Conservation (phyloP, 37 sponge, comb jelly and placozoan genomes). For the Agelas oroides region DNA sequence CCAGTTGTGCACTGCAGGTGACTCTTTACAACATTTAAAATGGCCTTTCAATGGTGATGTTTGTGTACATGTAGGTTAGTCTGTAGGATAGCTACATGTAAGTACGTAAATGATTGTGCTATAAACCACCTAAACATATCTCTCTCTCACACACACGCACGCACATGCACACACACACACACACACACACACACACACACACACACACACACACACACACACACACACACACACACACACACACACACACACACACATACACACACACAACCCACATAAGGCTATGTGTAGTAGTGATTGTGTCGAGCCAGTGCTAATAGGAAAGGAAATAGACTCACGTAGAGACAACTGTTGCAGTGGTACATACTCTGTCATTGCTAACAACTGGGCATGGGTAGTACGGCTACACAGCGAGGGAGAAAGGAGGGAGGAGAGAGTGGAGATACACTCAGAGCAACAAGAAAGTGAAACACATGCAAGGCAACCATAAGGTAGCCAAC, state of each 20-base stretch:
- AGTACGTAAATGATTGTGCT: too few species aligned
- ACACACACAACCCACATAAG: slow-evolving; percentile 3
- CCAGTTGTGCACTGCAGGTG: too few species aligned
- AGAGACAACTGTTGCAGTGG: background rate
- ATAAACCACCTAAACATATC: too few species aligned
- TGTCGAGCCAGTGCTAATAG: too few species aligned
- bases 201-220: slow-evolving; percentile 49
- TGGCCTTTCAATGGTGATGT: too few species aligned
- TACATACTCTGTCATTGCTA: slow-evolving; percentile 13
- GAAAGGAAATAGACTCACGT: slow-evolving; percentile 4
- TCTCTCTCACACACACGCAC: too few species aligned
- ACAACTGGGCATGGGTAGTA: background rate
- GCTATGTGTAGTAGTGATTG: background rate
- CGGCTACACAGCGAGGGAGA: background rate
- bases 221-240: slow-evolving; percentile 46
- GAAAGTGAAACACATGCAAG: too few species aligned
- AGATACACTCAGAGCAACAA: too few species aligned
- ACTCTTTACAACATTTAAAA: too few species aligned
- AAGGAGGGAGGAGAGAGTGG: slow-evolving; percentile 2
- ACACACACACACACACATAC: slow-evolving; percentile 17
- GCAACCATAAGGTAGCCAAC: too few species aligned
- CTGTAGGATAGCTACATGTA: too few species aligned
- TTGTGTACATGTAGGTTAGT: too few species aligned
- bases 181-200: slow-evolving; percentile 48
- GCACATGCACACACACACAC: slow-evolving; percentile 12